Conservation (phyloP, 1,140 invertebrate species). For the Lepidurus couesii region DNA sequence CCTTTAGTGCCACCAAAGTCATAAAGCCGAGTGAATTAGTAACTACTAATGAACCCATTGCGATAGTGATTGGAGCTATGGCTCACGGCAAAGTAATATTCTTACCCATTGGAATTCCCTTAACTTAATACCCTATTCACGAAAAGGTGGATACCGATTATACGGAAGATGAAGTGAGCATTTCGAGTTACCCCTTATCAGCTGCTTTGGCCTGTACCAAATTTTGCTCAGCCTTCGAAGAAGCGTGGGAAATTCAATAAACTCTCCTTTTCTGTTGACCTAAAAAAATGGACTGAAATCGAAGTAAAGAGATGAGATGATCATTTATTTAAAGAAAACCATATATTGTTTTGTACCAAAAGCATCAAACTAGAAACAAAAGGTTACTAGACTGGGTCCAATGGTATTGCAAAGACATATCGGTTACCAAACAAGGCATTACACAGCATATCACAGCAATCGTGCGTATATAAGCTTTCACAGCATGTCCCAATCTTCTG, state of each 20-base stretch:
- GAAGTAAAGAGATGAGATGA: background rate
- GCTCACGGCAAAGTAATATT: slow-evolving; percentile 80
- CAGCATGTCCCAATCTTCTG: background rate
- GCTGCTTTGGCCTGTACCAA: slow-evolving; percentile 94
- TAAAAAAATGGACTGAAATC: background rate
- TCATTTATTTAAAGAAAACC: background rate
- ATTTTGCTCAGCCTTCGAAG: slow-evolving; percentile 94
- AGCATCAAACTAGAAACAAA: background rate
- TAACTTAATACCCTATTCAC: slow-evolving; percentile 35
- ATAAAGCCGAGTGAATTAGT: slow-evolving; percentile 73
- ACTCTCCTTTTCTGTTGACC: background rate
- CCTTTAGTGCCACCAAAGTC: slow-evolving; percentile 75
- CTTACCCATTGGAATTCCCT: background rate
- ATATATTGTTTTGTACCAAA: background rate
- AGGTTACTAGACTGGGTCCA: background rate
- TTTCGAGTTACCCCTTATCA: slow-evolving; percentile 93
- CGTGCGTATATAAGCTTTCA: background rate
- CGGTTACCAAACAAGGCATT: background rate
- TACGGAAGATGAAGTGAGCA: slow-evolving; percentile 80
- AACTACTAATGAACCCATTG: slow-evolving; percentile 74
- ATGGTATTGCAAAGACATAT: background rate
- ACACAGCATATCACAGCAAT: slow-evolving; percentile 17
- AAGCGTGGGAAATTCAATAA: slow-evolving; percentile 82
- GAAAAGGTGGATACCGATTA: slow-evolving; percentile 77
- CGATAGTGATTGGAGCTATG: slow-evolving; percentile 91